Percentiles rank a stretch among this genome's conserved stretches.
Evolutionary conservation across 2,113 vertebrate genomes (phyloP).

Genomic region (Calypte anna): DNA sequence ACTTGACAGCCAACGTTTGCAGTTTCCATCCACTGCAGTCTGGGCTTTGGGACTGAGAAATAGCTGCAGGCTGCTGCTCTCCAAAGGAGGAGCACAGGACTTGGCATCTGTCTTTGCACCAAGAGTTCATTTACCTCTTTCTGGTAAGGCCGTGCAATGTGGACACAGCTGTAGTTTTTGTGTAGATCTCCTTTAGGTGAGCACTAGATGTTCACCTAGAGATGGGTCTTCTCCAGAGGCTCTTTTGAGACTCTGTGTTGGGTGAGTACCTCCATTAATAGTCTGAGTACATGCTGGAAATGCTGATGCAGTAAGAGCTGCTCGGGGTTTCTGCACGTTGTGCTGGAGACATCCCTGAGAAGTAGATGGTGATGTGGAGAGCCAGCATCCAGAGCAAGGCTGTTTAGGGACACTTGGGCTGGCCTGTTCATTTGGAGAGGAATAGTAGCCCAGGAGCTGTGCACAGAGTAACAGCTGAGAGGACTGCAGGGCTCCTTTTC

Average conservation of each 20-base stretch:
- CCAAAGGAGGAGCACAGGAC: background rate
- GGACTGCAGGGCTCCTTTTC: background rate
- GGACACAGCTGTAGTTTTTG: background rate
- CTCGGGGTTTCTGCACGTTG: background rate
- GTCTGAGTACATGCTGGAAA: background rate
- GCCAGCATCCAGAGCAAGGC: background rate
- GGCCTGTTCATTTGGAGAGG: background rate
- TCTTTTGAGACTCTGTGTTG: fast-evolving
- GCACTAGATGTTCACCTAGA: no score
- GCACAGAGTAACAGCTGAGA: background rate
- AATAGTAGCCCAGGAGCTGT: background rate
- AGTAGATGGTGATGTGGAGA: background rate
- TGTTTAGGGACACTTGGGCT: background rate
- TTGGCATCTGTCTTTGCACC: background rate
- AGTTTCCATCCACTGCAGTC: background rate
- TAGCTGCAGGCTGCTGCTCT: background rate
- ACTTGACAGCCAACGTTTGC: background rate
- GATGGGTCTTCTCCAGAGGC: background rate
- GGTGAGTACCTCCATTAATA: background rate
- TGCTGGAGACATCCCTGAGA: background rate
- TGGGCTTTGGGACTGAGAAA: background rate
- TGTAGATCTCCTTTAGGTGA: background rate
- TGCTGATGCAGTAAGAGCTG: background rate
- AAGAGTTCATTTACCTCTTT: background rate
- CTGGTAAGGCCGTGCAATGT: background rate